phyloP scores from a whole-genome alignment of 2,797 vertebrate species.

The Sebastes steindachneri region DNA sequence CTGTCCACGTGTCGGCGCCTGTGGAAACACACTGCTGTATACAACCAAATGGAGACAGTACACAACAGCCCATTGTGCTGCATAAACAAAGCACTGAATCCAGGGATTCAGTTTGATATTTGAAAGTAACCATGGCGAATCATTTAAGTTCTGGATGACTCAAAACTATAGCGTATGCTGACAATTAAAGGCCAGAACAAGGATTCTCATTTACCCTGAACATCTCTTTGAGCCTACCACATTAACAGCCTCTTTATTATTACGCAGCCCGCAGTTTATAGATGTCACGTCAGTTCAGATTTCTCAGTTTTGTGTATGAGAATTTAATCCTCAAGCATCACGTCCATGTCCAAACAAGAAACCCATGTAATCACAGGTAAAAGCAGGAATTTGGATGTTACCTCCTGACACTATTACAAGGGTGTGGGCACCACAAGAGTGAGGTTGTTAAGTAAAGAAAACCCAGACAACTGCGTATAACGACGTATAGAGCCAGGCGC shows the following conservation, averaged over 20 bases:
- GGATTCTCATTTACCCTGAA: conserved; percentile 32
- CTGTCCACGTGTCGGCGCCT: conserved; percentile 66
- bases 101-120: conserved; percentile 20
- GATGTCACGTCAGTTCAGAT: background rate
- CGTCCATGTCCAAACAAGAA: background rate
- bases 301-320: background rate
- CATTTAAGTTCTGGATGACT: conserved; percentile 24
- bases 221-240: background rate
- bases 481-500: conserved; percentile 22
- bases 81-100: conserved; percentile 40
- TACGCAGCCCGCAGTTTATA: conserved; percentile 5
- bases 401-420: background rate
- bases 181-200: conserved; percentile 31
- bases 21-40: conserved; percentile 40
- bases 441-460: conserved; percentile 26
- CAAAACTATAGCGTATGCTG: conserved; percentile 21
- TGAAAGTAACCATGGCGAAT: conserved; percentile 25
- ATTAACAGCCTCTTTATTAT: conserved; percentile 8
- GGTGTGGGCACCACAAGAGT: conserved; percentile 7
- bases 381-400: background rate
- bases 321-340: conserved; percentile 7
- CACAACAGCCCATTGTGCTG: conserved; percentile 20
- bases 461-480: conserved; percentile 30
- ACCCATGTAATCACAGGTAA: conserved; percentile 13
- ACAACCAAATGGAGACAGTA: conserved; percentile 33